A percentile compares a stretch with the other conserved stretches of the same genome.
Evolutionary conservation across 1,140 invertebrate genomes (phyloP).

Genomic region (Trichonephila clavata): DNA sequence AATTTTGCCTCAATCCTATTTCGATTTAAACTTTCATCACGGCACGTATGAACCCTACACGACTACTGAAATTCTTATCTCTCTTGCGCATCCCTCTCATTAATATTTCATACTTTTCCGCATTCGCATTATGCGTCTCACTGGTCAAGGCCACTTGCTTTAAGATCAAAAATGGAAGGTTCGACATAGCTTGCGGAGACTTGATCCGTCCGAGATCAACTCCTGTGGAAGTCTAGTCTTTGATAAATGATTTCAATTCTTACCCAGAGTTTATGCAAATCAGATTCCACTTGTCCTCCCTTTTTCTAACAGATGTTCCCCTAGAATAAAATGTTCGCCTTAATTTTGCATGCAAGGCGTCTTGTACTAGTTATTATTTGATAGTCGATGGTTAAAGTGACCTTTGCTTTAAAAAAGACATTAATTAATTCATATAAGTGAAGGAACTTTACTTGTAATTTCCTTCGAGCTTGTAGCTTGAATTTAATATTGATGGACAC

Average conservation of each 20-base stretch:
- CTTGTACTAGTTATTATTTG: background rate
- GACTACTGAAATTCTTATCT: constrained; percentile 44
- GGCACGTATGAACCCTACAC: constrained; percentile 28
- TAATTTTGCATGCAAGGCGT: background rate
- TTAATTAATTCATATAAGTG: no score
- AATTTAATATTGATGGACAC: no score
- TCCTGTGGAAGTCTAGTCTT: background rate
- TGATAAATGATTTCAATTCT: constrained; percentile 22
- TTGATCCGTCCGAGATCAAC: constrained; percentile 2
- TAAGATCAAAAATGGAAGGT: constrained; percentile 20
- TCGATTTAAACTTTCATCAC: constrained; percentile 52
- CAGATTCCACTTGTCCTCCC: constrained; percentile 17
- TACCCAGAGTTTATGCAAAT: constrained; percentile 11
- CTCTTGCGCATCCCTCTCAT: constrained; percentile 27
- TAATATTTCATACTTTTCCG: constrained; percentile 50
- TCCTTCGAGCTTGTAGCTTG: no score
- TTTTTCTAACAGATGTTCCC: constrained; percentile 20
- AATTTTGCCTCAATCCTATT: constrained; percentile 34
- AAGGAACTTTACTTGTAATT: no score
- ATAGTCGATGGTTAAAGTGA: background rate
- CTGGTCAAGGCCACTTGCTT: constrained; percentile 24
- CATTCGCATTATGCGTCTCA: constrained; percentile 22
- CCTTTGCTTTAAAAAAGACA: no score
- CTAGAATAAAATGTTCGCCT: background rate
- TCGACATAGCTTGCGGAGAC: constrained; percentile 36